Conservation (phyloP, 2,797 vertebrate genomes). For the Dromococcyx pavoninus region DNA sequence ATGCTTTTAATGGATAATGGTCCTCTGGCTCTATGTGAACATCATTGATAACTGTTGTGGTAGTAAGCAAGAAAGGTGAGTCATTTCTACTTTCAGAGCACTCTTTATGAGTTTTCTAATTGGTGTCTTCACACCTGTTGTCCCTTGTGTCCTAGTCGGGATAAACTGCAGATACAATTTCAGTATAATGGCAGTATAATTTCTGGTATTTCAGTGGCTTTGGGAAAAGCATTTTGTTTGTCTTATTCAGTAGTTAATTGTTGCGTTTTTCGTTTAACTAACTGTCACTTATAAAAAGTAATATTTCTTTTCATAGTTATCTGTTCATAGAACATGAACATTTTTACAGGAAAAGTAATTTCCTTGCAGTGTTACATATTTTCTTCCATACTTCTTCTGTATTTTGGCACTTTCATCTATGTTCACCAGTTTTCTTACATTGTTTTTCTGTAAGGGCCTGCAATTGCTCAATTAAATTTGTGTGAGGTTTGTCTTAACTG, state of each 20-base stretch:
- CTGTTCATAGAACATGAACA: slow-evolving; percentile 6
- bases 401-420: slow-evolving; percentile 52
- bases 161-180: neutral
- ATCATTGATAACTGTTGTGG: neutral
- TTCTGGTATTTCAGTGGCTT: neutral
- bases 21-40: neutral
- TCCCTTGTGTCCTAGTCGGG: neutral
- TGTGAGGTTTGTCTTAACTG: neutral
- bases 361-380: slow-evolving; percentile 42
- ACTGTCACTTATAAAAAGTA: slow-evolving; percentile 3
- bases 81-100: neutral
- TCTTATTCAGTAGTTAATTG: slow-evolving; percentile 20
- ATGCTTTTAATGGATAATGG: neutral
- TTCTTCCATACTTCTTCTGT: neutral
- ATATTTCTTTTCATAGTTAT: slow-evolving; percentile 30
- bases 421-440: slow-evolving; percentile 59
- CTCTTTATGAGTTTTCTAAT: neutral
- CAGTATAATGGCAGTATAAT: neutral
- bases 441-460: slow-evolving; percentile 54
- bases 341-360: slow-evolving; percentile 63
- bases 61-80: neutral
- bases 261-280: slow-evolving; percentile 44
- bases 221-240: neutral
- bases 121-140: neutral
- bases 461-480: slow-evolving; percentile 39